Percentiles rank a stretch among this genome's conserved stretches.
Conservation (phyloP, 1,140 invertebrate species). For the Drosophila simulans region DNA sequence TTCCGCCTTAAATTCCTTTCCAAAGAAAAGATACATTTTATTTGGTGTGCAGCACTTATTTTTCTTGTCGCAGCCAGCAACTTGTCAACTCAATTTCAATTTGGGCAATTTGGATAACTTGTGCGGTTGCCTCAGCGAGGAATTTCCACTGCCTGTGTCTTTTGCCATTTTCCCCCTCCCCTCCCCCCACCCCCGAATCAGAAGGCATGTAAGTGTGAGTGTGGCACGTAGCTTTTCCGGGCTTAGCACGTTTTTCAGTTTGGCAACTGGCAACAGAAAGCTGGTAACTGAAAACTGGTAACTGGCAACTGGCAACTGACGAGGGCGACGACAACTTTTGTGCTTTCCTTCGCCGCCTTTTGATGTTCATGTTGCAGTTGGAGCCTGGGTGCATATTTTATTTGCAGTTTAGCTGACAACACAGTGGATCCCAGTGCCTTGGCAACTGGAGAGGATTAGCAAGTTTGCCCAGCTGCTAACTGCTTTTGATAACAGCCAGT, state of each 20-base stretch:
- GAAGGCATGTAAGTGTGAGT: conserved; percentile 4
- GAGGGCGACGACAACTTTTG: conserved; percentile 58
- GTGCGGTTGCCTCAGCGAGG: conserved; percentile 63
- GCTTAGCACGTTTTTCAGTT: conserved; percentile 71
- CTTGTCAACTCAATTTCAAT: conserved; percentile 83
- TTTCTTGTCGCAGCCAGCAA: conserved; percentile 56
- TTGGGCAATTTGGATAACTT: conserved; percentile 81
- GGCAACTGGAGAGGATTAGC: conserved; percentile 31
- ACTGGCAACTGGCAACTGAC: conserved; percentile 21
- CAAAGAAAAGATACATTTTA: not conserved
- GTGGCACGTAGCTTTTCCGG: conserved; percentile 70
- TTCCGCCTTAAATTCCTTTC: not conserved
- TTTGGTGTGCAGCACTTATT: conserved; percentile 10
- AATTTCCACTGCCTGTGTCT: conserved; percentile 32
- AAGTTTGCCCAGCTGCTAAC: conserved; percentile 44
- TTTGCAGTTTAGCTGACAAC: conserved; percentile 74
- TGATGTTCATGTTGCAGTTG: conserved; percentile 49
- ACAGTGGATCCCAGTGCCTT: conserved; percentile 52
- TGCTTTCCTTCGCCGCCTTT: conserved; percentile 70
- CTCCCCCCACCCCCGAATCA: too few relatives aligned
- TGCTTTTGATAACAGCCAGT: conserved; percentile 26
- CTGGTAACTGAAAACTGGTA: conserved; percentile 28
- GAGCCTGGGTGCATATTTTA: conserved; percentile 76
- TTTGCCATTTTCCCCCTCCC: not conserved
- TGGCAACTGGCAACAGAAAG: conserved; percentile 46